A percentile compares a stretch with the other conserved stretches of the same genome.
phyloP scores from a whole-genome alignment of 2,888 invertebrate species.

The Drosophila eohydei region DNA sequence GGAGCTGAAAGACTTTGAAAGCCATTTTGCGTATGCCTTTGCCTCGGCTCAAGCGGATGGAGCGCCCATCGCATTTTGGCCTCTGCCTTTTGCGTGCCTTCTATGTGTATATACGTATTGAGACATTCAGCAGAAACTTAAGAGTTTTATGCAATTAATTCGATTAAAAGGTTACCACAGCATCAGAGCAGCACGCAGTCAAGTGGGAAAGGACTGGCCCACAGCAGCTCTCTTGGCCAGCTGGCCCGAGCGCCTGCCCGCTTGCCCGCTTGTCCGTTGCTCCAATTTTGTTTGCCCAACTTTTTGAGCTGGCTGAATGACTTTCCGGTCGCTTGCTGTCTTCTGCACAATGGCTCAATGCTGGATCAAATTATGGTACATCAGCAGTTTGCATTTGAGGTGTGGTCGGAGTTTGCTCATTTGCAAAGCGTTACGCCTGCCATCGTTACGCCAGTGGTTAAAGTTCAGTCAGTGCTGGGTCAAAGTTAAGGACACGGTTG shows the following conservation, averaged over 20 bases:
- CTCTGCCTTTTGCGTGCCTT: slow-evolving; percentile 4
- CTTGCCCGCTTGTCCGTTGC: background rate
- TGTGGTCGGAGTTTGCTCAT: slow-evolving; percentile 37
- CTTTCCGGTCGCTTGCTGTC: slow-evolving; percentile 27
- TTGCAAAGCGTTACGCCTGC: slow-evolving; percentile 20
- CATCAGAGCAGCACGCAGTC: slow-evolving; percentile 10
- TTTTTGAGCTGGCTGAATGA: slow-evolving; percentile 29
- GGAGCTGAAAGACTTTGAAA: slow-evolving; percentile 25
- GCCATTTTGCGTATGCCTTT: slow-evolving; percentile 35
- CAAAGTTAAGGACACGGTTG: slow-evolving; percentile 12
- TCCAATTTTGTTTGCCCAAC: slow-evolving; percentile 20
- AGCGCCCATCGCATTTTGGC: background rate
- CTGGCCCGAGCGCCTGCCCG: background rate
- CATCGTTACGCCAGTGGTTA: slow-evolving; percentile 44
- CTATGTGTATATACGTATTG: slow-evolving; percentile 13
- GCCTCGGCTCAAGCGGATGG: background rate
- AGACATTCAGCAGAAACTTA: slow-evolving; percentile 39
- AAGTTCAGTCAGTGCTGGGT: slow-evolving; percentile 49
- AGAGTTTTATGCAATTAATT: slow-evolving; percentile 69
- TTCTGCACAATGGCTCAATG: slow-evolving; percentile 40
- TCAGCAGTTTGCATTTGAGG: slow-evolving; percentile 49
- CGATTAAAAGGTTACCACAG: slow-evolving; percentile 63
- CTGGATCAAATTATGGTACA: slow-evolving; percentile 49
- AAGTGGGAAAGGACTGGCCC: slow-evolving; percentile 12
- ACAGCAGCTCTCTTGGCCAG: background rate